These are phyloP conservation scores for Hyposmocoma kahamanoa DNA, from an alignment of 1,140 invertebrate genomes.

Conservation along the genomic window DNA sequence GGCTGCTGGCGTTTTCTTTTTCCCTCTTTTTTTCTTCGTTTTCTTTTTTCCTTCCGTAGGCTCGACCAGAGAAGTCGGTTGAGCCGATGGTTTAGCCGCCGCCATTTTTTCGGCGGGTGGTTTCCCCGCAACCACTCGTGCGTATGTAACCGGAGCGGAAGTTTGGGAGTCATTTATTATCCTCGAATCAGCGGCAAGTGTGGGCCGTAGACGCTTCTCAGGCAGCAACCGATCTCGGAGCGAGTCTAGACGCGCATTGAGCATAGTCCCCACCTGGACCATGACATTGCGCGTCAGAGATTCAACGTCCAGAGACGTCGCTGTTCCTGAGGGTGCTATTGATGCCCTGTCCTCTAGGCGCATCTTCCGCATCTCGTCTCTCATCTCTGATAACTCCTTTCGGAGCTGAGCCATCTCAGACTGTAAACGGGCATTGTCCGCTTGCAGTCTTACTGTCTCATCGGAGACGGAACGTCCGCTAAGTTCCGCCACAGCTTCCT, in stretches of 20 bases:
- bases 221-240: neutral
- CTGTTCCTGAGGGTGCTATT: too few species aligned
- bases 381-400: too few species aligned
- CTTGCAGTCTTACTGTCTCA: slow-evolving; percentile 6
- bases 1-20: too few species aligned
- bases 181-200: neutral
- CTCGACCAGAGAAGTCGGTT: too few species aligned
- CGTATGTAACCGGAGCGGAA: neutral
- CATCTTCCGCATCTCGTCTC: too few species aligned
- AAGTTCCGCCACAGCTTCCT: neutral
- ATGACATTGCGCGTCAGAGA: neutral
- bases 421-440: slow-evolving; percentile 5
- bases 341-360: too few species aligned
- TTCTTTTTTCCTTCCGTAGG: too few species aligned
- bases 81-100: too few species aligned
- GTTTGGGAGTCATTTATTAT: neutral
- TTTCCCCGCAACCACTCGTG: neutral
- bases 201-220: neutral
- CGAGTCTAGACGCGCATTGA: neutral
- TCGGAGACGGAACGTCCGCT: neutral
- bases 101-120: neutral
- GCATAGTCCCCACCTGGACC: neutral
- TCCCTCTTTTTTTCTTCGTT: too few species aligned
- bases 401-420: slow-evolving; percentile 1
- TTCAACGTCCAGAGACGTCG: too few species aligned